Base-by-base conservation (phyloP, 2,113 vertebrate species). In the Ptychochromis oligacanthus region DNA sequence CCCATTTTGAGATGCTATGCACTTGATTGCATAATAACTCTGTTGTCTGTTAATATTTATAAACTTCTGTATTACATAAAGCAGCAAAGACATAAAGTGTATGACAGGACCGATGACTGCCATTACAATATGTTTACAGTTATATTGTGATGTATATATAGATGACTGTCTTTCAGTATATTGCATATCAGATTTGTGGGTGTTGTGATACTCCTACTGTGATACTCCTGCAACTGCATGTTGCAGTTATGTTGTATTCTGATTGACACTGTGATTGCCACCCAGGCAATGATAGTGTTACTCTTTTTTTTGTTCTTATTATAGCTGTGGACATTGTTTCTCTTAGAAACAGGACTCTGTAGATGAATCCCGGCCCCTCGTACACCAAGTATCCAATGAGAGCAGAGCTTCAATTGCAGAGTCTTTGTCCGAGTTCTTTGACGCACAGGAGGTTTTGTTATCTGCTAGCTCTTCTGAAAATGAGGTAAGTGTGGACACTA, bases 391-490 rank as follows among this genome's bases (percentile, higher is more conserved):
- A 6, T 99, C 98, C 92, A 98, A 97, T 52, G 98, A 99, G 93
- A 99, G 98, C 89, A 95, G 96, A 58, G 94, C 97, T 3, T 99
- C 98, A 46, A 94, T 99, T 36, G 95, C 97, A 6, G 98, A 99
- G 92, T 99, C 98, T 24, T 93, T 99, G 70, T 97, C 97, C 0
- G 98, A 99, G 94, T 99, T 99, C 92, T 99, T 98, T 87, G 98
- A 99, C 80, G 98, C 98, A 13, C 98, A 99, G 85, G 98, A 99
- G 92, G 97, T 99, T 62, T 93, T 99, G 0, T 82, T 99, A 79
- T 99, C 98, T 64, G 97, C 98, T 5, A 99, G 98, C 86, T 99
- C 98, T 88, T 99, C 98, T 86, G 98, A 99, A 95, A 99, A 99
- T 54, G 98, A 99, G 97, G 98, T 99, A 57, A 90, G 95, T 54